phyloP scores from a whole-genome alignment of 1,140 invertebrate species.

The Bombus pascuorum region DNA sequence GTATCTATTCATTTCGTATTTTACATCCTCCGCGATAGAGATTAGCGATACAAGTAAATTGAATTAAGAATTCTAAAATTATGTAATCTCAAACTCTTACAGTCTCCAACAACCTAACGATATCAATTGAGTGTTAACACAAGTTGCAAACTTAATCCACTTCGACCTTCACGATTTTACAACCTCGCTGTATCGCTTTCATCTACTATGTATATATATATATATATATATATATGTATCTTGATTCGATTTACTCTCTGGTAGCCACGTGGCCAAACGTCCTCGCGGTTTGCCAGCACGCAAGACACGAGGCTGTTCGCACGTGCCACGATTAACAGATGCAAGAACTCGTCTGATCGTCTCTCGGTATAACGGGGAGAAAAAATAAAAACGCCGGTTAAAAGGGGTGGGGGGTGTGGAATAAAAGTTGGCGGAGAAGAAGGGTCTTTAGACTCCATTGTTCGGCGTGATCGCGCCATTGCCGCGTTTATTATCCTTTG shows the following conservation, averaged over 20 bases:
- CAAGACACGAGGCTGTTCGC: not conserved
- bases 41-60: no score
- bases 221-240: not conserved
- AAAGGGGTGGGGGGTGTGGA: not conserved
- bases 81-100: no score
- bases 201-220: not conserved
- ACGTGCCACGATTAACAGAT: slow-evolving; percentile 46
- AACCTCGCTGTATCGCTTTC: no score
- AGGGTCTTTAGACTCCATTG: slow-evolving; percentile 36
- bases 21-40: no score
- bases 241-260: not conserved
- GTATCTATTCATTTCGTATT: no score
- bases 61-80: no score
- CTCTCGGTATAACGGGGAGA: not conserved
- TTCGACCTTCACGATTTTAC: no score
- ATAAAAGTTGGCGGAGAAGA: slow-evolving; percentile 9
- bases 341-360: not conserved
- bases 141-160: no score
- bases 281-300: slow-evolving; percentile 19
- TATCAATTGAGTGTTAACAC: no score
- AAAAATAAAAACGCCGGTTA: slow-evolving; percentile 33
- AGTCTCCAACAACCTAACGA: no score
- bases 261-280: slow-evolving; percentile 28
- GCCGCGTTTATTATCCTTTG: slow-evolving; percentile 44
- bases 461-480: slow-evolving; percentile 37